Conservation (phyloP, 2,888 invertebrate species). For the Heliconius cydno region DNA sequence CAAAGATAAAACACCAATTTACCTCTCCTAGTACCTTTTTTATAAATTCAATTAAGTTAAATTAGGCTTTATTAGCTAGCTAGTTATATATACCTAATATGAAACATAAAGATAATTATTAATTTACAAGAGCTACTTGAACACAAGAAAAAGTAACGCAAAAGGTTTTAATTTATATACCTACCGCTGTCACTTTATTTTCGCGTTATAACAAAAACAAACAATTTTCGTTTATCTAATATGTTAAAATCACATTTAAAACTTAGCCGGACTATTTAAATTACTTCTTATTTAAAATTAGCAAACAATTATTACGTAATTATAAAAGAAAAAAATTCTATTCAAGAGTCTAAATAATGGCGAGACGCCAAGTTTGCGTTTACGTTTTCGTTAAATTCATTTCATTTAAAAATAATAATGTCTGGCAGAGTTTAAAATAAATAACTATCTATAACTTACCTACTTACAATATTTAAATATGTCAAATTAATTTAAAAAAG, state of each 20-base stretch:
- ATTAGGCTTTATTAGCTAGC: constrained; percentile 28
- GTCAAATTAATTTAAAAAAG: neutral
- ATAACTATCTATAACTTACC: neutral
- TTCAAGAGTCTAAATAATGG: constrained; percentile 24
- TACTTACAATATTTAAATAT: neutral
- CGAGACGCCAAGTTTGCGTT: constrained; percentile 14
- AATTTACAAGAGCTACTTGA: constrained; percentile 14
- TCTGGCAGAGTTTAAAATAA: constrained; percentile 1
- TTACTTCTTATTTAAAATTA: neutral
- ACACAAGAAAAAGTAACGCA: no score
- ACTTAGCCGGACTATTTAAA: neutral
- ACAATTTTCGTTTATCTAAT: neutral
- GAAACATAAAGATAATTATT: constrained; percentile 10
- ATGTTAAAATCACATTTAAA: neutral
- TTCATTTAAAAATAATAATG: constrained; percentile 24
- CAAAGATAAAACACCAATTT: constrained; percentile 52
- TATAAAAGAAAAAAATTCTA: neutral
- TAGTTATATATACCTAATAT: constrained; percentile 9
- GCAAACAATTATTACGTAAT: neutral
- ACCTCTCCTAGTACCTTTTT: constrained; percentile 47
- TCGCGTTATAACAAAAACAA: neutral
- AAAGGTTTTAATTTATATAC: no score
- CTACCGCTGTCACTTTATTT: neutral
- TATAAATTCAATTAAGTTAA: constrained; percentile 34
- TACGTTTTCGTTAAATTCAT: constrained; percentile 7